phyloP scores from a whole-genome alignment of 2,888 invertebrate species.

The Crossocerus cetratus region DNA sequence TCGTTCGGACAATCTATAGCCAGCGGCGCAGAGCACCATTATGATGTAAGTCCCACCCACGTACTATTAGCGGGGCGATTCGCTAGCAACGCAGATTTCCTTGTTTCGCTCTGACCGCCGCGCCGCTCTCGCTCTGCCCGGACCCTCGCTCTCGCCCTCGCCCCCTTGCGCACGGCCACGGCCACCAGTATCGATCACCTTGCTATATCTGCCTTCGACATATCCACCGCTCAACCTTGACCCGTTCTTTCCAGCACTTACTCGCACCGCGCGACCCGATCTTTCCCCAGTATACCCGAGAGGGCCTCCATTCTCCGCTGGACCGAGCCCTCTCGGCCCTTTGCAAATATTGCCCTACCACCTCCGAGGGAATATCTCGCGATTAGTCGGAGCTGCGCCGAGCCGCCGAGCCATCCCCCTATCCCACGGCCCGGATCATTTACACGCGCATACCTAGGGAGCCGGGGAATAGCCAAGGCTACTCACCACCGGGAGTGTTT shows the following conservation, averaged over 20 bases:
- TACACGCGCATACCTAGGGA: too few relatives aligned
- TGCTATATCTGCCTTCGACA: conserved; percentile 36
- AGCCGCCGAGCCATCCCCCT: too few relatives aligned
- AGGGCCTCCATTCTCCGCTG: background rate
- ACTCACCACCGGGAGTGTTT: background rate
- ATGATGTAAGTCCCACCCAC: conserved; percentile 45
- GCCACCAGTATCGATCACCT: conserved; percentile 49
- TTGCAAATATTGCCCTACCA: too few relatives aligned
- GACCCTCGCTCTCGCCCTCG: conserved; percentile 9
- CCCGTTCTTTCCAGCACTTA: conserved; percentile 50
- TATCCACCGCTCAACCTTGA: conserved; percentile 55
- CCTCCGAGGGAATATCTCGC: too few relatives aligned
- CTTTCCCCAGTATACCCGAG: background rate
- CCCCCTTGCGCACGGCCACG: conserved; percentile 34
- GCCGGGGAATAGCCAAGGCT: background rate
- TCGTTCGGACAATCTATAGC: conserved; percentile 53
- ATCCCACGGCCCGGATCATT: too few relatives aligned
- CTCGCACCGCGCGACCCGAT: background rate
- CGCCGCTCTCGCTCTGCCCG: too few relatives aligned
- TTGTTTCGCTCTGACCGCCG: conserved; percentile 20
- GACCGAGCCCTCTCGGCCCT: background rate
- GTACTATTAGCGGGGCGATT: conserved; percentile 36
- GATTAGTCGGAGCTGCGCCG: too few relatives aligned
- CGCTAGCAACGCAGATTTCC: conserved; percentile 44
- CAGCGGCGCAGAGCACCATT: conserved; percentile 30